These are phyloP conservation scores for Tenualosa ilisha DNA, from an alignment of 2,797 vertebrate genomes.

Conservation along the genomic window DNA sequence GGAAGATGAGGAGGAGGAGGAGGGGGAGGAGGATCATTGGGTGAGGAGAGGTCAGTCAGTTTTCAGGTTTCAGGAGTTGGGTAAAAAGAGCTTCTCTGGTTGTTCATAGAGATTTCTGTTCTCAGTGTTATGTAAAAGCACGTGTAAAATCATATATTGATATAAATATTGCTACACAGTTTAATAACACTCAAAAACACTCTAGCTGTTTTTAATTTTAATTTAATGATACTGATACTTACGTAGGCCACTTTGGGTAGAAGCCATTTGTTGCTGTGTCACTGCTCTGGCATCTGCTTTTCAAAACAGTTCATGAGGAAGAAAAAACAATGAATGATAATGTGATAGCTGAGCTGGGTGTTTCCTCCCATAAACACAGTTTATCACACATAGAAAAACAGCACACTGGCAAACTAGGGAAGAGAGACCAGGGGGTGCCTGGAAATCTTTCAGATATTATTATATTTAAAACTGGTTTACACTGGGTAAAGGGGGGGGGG, in stretches of 20 bases:
- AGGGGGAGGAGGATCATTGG: background rate
- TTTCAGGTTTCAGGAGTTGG: background rate
- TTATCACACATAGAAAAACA: background rate
- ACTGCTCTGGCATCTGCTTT: constrained; percentile 56
- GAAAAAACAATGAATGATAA: background rate
- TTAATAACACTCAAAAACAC: background rate
- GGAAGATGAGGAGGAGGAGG: background rate
- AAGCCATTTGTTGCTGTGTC: constrained; percentile 69
- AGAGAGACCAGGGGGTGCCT: background rate
- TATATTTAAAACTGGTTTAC: background rate
- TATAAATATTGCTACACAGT: background rate
- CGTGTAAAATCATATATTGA: background rate
- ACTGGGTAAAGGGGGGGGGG: background rate
- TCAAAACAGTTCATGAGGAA: background rate
- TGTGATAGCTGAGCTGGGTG: background rate
- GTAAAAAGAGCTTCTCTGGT: no score
- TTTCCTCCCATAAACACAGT: background rate
- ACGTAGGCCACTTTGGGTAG: constrained; percentile 63
- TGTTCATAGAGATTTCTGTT: background rate
- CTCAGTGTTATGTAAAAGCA: background rate
- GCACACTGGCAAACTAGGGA: background rate
- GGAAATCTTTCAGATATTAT: background rate
- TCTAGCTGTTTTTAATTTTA: background rate
- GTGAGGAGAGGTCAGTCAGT: constrained; percentile 23
- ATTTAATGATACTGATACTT: background rate